Percentiles rank a stretch among this genome's conserved stretches.
Evolutionary conservation across 2,797 vertebrate genomes (phyloP).

Genomic region (Malurus splendens): DNA sequence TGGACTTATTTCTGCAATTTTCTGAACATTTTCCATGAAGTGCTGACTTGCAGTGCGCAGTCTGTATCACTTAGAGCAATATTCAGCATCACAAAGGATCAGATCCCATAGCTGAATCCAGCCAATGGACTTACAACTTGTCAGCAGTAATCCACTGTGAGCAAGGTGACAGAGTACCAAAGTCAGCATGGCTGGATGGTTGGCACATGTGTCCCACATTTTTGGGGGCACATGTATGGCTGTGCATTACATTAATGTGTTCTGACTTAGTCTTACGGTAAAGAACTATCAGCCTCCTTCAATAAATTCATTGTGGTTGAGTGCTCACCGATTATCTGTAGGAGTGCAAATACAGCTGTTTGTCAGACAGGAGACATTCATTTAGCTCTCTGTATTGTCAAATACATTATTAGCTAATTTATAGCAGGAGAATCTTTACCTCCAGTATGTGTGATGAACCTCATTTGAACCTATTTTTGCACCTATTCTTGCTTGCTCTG

Average conservation of each 20-base stretch:
- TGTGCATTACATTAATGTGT: neutral
- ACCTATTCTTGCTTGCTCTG: neutral
- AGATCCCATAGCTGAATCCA: neutral
- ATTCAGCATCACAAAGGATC: slow-evolving; percentile 42
- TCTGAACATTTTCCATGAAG: neutral
- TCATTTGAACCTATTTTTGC: neutral
- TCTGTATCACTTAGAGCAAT: slow-evolving; percentile 1
- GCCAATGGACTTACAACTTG: slow-evolving; percentile 30
- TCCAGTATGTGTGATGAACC: neutral
- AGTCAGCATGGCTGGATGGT: neutral
- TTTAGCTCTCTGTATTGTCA: slow-evolving; percentile 6
- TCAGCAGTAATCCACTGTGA: slow-evolving; percentile 31
- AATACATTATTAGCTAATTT: slow-evolving; percentile 1
- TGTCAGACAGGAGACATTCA: neutral
- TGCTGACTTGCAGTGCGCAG: slow-evolving; percentile 19
- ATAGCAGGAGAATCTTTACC: neutral
- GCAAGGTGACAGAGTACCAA: slow-evolving; percentile 31
- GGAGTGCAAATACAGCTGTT: slow-evolving; percentile 41
- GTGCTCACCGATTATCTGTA: neutral
- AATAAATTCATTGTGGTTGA: slow-evolving; percentile 7
- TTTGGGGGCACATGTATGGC: neutral
- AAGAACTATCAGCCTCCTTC: slow-evolving; percentile 25
- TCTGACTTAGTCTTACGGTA: slow-evolving; percentile 22
- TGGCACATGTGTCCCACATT: slow-evolving; percentile 40
- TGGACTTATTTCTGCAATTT: slow-evolving; percentile 23